Evolutionary conservation across 1,140 invertebrate species (phyloP).

Genomic region (Drosophila teissieri): DNA sequence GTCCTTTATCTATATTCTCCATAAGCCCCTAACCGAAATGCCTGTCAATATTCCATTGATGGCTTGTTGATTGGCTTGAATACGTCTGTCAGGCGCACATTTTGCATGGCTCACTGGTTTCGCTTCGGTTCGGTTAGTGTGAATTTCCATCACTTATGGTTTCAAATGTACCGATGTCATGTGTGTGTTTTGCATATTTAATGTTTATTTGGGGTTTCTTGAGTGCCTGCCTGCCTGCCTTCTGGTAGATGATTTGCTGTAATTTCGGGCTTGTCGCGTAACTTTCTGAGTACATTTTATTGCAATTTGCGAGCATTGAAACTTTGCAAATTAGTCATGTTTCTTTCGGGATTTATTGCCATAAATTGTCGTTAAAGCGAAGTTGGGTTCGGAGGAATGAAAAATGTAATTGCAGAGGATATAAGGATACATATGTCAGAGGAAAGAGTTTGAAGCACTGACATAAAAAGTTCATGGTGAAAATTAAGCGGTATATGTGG

Average conservation of each 20-base stretch:
- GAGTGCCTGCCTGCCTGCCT: constrained; percentile 31
- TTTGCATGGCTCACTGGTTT: constrained; percentile 67
- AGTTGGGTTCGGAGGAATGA: not conserved
- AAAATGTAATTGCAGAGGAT: not conserved
- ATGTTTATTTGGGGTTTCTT: constrained; percentile 46
- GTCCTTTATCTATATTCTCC: constrained; percentile 18
- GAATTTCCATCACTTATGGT: constrained; percentile 29
- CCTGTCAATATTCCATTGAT: constrained; percentile 44
- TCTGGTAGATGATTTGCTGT: constrained; percentile 50
- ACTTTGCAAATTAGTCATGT: constrained; percentile 50
- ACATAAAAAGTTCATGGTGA: too few relatives aligned
- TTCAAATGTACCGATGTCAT: constrained; percentile 1
- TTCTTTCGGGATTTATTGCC: constrained; percentile 8
- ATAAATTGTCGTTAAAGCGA: not conserved
- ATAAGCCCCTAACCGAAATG: constrained; percentile 11
- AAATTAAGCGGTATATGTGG: too few relatives aligned
- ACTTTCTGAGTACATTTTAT: constrained; percentile 35
- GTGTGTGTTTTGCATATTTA: constrained; percentile 60
- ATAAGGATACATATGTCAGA: not conserved
- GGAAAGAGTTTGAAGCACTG: not conserved
- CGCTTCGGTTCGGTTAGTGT: constrained; percentile 35
- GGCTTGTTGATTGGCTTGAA: constrained; percentile 59
- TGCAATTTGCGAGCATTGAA: constrained; percentile 51
- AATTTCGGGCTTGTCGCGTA: constrained; percentile 34
- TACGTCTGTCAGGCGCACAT: constrained; percentile 53